Evolutionary conservation across 2,888 invertebrate species (phyloP).

Genomic region (Rotaria magnacalcarata): DNA sequence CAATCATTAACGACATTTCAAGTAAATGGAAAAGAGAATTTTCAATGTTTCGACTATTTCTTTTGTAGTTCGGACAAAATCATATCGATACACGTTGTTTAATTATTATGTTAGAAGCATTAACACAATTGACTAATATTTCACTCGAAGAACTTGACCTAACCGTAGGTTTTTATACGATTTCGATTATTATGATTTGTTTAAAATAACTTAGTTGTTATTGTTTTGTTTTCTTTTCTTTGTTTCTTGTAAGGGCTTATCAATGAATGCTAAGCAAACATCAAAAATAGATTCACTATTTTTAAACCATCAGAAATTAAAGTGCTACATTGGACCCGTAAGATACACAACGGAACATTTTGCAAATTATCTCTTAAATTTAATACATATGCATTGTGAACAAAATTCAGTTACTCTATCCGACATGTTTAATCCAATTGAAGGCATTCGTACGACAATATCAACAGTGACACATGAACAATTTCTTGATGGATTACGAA

Average conservation of each 20-base stretch:
- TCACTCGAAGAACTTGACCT: conserved; percentile 2
- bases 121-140: not conserved
- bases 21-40: not conserved
- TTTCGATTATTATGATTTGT: not conserved
- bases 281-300: not conserved
- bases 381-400: not conserved
- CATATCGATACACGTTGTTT: conserved; percentile 5
- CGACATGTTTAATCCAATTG: not conserved
- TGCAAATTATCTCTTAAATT: not conserved
- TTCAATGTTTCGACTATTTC: too few relatives aligned
- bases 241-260: not conserved
- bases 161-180: not conserved
- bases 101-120: not conserved
- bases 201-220: too few relatives aligned
- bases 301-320: not conserved
- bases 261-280: not conserved
- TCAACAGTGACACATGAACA: not conserved
- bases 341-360: not conserved
- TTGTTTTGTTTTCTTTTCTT: not conserved
- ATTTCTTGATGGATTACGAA: not conserved
- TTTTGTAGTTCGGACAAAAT: not conserved
- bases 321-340: not conserved
- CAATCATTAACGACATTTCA: conserved; percentile 1
- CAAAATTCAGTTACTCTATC: not conserved
- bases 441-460: not conserved